Base-by-base conservation (phyloP, 2,888 invertebrate species). In the Vandiemenella viatica region DNA sequence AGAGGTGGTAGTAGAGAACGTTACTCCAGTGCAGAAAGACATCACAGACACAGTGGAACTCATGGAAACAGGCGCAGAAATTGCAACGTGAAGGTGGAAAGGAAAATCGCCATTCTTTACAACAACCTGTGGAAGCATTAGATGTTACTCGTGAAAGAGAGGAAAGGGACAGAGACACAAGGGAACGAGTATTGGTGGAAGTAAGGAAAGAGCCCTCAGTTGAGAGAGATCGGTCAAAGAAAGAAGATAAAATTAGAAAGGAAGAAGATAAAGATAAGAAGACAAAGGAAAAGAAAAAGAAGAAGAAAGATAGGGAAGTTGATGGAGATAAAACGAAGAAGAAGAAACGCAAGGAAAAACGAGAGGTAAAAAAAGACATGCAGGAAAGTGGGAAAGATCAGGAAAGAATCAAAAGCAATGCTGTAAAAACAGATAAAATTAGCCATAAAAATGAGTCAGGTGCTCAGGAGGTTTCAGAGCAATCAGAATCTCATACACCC, bases 281-380 rank as follows among this genome's bases (percentile, higher is more conserved):
- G 56, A 23, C 55, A 42, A 70, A 70, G 59, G 70, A 62, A 50
- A 63, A 62, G 42, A 66, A 67, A 49, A 69, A 67, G 55, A 62
- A 64, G n/a, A 63, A 63, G 53, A 67, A 64, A 51, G 59, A 60
- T 51, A 62, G 60, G 46, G 73, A 20, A 67, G 68, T 43, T 57
- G 67, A 44, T 70, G 71, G 45, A 67, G 69, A 60, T 41, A 54
- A 41, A n/a, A 17, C 42, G 58, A 57, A 53, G 43, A 46, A 52
- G 23, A 53, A 13, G 64, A 65, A 46, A 64, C 63, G 60, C 61
- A 64, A 54, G 61, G 63, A 53, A 56, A 61, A 53, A 58, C 62
- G 51, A 56, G 63, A 53, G 58, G 57, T 60, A 58, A 61, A 47
- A 40, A 56, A 48, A 38, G 70, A 70, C 47, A 64, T 63, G 42